phyloP scores from a whole-genome alignment of 2,888 invertebrate genomes.

The Corbicula japonica region DNA sequence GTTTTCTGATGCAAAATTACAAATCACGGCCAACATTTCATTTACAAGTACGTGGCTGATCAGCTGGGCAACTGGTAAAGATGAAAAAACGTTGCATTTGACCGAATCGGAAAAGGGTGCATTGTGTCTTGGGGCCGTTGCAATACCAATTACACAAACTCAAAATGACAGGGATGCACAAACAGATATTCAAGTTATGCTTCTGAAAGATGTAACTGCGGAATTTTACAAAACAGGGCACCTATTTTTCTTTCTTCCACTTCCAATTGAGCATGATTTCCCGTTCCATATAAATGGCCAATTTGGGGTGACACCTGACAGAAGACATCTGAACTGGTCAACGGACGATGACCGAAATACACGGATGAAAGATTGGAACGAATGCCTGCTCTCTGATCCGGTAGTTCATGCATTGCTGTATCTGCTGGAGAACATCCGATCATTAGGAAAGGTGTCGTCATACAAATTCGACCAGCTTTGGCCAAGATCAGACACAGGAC shows the following conservation, averaged over 20 bases:
- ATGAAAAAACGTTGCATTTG: conserved; percentile 1
- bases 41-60: too few relatives aligned
- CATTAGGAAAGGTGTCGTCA: neutral
- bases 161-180: neutral
- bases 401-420: conserved; percentile 52
- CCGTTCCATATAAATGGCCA: conserved; percentile 82
- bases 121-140: conserved; percentile 66
- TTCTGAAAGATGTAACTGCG: neutral
- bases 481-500: conserved; percentile 42
- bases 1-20: neutral
- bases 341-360: conserved; percentile 78
- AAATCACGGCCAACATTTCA: neutral
- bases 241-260: conserved; percentile 75
- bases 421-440: conserved; percentile 40
- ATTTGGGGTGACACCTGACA: conserved; percentile 80
- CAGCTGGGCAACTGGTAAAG: too few relatives aligned
- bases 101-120: conserved; percentile 47
- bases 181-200: conserved; percentile 24
- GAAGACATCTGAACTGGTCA: conserved; percentile 72
- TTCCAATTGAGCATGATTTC: conserved; percentile 76
- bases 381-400: conserved; percentile 58
- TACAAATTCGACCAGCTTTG: conserved; percentile 50
- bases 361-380: conserved; percentile 64
- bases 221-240: conserved; percentile 69
- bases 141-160: conserved; percentile 26